phyloP scores from a whole-genome alignment of 2,113 vertebrate species.

The Trachemys scripta region DNA sequence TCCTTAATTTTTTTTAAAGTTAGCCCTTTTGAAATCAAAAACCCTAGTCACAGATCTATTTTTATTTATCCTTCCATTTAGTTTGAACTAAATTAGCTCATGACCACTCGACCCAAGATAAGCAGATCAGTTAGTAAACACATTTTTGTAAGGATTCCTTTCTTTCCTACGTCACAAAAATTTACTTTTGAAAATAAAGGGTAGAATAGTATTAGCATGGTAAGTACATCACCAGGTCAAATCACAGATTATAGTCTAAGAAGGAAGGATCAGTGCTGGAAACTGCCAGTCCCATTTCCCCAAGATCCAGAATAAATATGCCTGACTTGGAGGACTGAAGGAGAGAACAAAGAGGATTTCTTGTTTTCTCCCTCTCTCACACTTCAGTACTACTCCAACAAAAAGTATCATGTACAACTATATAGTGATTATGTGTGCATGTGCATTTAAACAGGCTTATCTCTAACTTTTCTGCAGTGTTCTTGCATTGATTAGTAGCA shows the following conservation, averaged over 20 bases:
- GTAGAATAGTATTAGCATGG: conserved; percentile 28
- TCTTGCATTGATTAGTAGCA: not conserved
- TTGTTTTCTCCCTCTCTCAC: not conserved
- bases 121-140: conserved; percentile 52
- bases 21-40: too few relatives aligned
- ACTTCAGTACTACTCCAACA: not conserved
- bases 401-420: accelerated
- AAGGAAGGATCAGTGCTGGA: conserved; percentile 46
- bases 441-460: accelerated
- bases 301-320: not conserved
- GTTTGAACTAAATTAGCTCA: too few relatives aligned
- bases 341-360: not conserved
- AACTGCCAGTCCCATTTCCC: not conserved
- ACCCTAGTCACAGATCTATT: too few relatives aligned
- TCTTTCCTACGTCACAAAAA: conserved; percentile 21
- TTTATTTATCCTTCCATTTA: too few relatives aligned
- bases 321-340: not conserved
- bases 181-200: conserved; percentile 43
- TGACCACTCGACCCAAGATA: not conserved
- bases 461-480: not conserved
- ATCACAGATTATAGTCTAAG: conserved; percentile 54
- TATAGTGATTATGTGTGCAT: not conserved
- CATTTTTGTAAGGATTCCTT: conserved; percentile 62
- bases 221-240: conserved; percentile 24
- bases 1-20: too few relatives aligned